These are phyloP conservation scores for Apteryx mantelli DNA, from an alignment of 2,113 vertebrate genomes.

Conservation along the genomic window DNA sequence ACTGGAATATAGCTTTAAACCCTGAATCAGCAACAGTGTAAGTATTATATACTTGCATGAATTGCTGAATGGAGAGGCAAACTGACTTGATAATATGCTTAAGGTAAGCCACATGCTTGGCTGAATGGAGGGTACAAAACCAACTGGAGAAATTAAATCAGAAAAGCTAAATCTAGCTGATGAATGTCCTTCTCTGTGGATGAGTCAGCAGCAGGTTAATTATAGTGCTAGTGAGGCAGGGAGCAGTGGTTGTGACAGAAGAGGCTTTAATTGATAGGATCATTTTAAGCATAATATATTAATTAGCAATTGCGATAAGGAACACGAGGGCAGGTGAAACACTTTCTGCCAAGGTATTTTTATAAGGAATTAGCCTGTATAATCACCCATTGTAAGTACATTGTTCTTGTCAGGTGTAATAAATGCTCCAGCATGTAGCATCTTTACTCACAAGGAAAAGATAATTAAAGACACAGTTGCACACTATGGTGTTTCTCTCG, in stretches of 20 bases:
- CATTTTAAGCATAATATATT: conserved; percentile 53
- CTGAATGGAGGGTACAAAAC: not conserved
- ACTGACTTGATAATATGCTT: not conserved
- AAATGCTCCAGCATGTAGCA: conserved; percentile 67
- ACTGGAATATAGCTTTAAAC: not conserved
- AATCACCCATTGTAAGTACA: conserved; percentile 69
- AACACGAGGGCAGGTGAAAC: conserved; percentile 44
- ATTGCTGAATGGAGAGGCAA: not conserved
- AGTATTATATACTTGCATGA: not conserved
- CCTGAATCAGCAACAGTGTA: not conserved
- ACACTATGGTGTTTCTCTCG: conserved; percentile 33
- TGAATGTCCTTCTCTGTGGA: not conserved
- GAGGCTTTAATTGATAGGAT: conserved; percentile 50
- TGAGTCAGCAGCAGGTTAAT: conserved; percentile 38
- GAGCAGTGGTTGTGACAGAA: conserved; percentile 41
- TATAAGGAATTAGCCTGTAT: conserved; percentile 76
- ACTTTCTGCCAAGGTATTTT: conserved; percentile 69
- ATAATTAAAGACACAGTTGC: conserved; percentile 67
- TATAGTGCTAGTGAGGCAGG: conserved; percentile 15
- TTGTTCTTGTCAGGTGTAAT: conserved; percentile 71
- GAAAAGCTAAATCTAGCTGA: not conserved
- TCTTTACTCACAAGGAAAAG: conserved; percentile 66
- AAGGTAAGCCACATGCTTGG: not conserved
- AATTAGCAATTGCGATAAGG: conserved; percentile 55
- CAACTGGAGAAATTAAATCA: not conserved